Evolutionary conservation across 2,113 vertebrate genomes (phyloP).

Genomic region (Semnornis frantzii): DNA sequence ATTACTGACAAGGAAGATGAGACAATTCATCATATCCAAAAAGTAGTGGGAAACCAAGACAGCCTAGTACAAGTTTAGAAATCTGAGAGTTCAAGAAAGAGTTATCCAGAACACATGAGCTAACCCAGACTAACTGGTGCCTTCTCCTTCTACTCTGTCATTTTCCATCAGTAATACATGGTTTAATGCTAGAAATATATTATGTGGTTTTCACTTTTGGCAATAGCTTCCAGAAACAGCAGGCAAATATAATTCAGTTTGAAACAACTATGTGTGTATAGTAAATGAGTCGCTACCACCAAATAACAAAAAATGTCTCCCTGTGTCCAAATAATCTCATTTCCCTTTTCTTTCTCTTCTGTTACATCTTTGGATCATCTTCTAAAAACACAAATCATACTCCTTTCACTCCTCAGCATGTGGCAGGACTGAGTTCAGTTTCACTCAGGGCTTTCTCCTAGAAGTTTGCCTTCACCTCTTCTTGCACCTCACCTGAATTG

Average conservation of each 20-base stretch:
- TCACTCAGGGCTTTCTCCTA: neutral
- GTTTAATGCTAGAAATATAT: constrained; percentile 77
- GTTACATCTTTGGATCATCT: neutral
- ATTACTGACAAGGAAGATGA: constrained; percentile 5
- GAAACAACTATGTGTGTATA: constrained; percentile 41
- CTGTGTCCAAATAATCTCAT: constrained; percentile 21
- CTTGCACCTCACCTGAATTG: neutral
- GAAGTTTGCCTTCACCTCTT: neutral
- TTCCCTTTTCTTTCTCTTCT: constrained; percentile 12
- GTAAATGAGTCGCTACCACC: constrained; percentile 51
- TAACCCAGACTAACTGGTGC: constrained; percentile 82
- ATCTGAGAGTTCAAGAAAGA: constrained; percentile 65
- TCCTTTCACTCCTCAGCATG: neutral
- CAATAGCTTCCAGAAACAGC: constrained; percentile 53
- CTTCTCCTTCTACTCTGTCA: constrained; percentile 76
- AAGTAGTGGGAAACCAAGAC: constrained; percentile 39
- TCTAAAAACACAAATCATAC: neutral
- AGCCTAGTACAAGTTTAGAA: constrained; percentile 50
- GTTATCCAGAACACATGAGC: constrained; percentile 73
- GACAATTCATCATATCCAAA: constrained; percentile 37
- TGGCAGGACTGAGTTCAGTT: neutral
- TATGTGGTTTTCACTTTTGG: constrained; percentile 70
- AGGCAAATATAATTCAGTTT: constrained; percentile 64
- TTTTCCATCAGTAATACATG: constrained; percentile 79
- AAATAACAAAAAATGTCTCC: constrained; percentile 43